A percentile compares a stretch with the other conserved stretches of the same genome.
phyloP scores from a whole-genome alignment of 2,797 vertebrate species.

The Sebastes umbrosus region DNA sequence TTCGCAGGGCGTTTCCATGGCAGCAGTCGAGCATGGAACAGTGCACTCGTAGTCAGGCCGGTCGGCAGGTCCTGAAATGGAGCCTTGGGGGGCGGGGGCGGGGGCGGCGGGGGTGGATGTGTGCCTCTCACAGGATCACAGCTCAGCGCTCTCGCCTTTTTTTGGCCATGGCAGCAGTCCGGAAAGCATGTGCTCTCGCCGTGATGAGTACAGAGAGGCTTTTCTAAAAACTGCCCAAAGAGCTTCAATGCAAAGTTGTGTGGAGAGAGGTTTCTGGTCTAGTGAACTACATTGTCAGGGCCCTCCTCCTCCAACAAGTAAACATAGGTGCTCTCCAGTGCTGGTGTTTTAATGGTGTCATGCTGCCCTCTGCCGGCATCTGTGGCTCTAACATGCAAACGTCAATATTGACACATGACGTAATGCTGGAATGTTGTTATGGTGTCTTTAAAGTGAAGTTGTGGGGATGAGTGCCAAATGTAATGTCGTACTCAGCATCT shows the following conservation, averaged over 20 bases:
- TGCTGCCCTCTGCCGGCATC: conserved; percentile 75
- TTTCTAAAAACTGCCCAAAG: conserved; percentile 59
- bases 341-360: neutral
- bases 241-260: conserved; percentile 47
- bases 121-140: conserved; percentile 61
- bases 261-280: conserved; percentile 36
- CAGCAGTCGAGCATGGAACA: conserved; percentile 71
- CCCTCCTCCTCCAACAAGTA: conserved; percentile 37
- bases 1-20: conserved; percentile 80
- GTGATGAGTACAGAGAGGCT: conserved; percentile 45
- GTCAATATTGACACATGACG: conserved; percentile 30
- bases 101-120: neutral
- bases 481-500: neutral
- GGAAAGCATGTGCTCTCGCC: conserved; percentile 45
- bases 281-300: conserved; percentile 67
- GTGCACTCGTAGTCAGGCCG: conserved; percentile 65
- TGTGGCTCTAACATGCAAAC: neutral
- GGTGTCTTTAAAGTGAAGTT: neutral
- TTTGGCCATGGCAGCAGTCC: conserved; percentile 62
- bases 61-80: conserved; percentile 72
- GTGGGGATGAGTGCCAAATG: neutral
- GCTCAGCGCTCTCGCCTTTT: conserved; percentile 50
- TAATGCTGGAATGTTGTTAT: conserved; percentile 40
- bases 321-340: conserved; percentile 34
- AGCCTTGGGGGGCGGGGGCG: conserved; percentile 38